A percentile compares a stretch with the other conserved stretches of the same genome.
phyloP scores from a whole-genome alignment of 2,888 invertebrate species.

The Pogonocherus hispidulus region DNA sequence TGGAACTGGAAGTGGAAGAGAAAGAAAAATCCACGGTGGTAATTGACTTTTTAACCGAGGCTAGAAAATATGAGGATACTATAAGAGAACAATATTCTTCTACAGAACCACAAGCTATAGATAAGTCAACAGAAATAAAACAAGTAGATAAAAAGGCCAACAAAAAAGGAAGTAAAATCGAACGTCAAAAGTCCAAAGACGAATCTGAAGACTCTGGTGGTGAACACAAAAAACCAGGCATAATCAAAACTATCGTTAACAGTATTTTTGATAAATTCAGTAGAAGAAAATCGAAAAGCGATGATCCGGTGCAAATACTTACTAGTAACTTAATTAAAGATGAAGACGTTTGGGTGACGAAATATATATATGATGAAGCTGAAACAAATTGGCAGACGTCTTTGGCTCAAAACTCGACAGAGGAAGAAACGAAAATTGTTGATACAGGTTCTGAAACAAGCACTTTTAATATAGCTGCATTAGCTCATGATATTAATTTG shows the following conservation, averaged over 20 bases:
- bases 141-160: conserved; percentile 34
- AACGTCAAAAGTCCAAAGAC: conserved; percentile 42
- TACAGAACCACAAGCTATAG: conserved; percentile 22
- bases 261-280: conserved; percentile 59
- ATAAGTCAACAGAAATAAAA: conserved; percentile 6
- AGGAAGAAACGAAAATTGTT: conserved; percentile 49
- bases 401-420: conserved; percentile 23
- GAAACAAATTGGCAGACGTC: conserved; percentile 71
- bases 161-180: conserved; percentile 42
- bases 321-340: conserved; percentile 60
- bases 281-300: conserved; percentile 57
- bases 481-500: conserved; percentile 58
- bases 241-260: conserved; percentile 58
- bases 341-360: conserved; percentile 74
- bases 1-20: too few species aligned
- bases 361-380: conserved; percentile 75
- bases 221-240: conserved; percentile 52
- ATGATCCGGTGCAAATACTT: conserved; percentile 50
- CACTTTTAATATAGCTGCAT: neutral
- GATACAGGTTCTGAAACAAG: conserved; percentile 31
- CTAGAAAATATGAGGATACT: conserved; percentile 4
- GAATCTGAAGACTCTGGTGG: conserved; percentile 27
- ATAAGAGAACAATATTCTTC: conserved; percentile 7
- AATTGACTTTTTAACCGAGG: conserved; percentile 5
- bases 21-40: neutral